These are phyloP conservation scores for Panopea generosa DNA, from an alignment of 2,888 invertebrate genomes.

Conservation along the genomic window DNA sequence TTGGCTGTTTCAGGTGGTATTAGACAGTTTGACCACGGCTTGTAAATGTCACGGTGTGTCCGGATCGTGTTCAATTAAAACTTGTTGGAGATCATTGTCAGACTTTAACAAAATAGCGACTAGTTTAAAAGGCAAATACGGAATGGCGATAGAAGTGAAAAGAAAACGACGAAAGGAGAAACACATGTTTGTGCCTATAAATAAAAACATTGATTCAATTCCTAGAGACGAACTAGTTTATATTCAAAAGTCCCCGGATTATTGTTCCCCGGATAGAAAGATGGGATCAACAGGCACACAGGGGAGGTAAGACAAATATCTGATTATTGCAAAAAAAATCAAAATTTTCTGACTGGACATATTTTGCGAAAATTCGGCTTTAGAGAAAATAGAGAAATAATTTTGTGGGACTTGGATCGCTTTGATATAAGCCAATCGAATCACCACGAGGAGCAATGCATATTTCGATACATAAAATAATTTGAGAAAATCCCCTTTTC, in stretches of 20 bases:
- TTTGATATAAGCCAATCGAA: too few species aligned
- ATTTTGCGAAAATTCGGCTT: too few species aligned
- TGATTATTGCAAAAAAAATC: too few species aligned
- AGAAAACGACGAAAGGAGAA: slow-evolving; percentile 70
- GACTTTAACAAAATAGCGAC: slow-evolving; percentile 86
- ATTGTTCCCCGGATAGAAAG: slow-evolving; percentile 91
- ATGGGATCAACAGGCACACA: slow-evolving; percentile 92
- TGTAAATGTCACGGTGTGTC: slow-evolving; percentile 95
- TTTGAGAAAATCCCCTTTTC: too few species aligned
- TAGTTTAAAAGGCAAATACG: slow-evolving; percentile 88
- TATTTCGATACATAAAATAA: too few species aligned
- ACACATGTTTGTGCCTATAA: slow-evolving; percentile 83
- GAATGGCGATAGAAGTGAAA: slow-evolving; percentile 84
- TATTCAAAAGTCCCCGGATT: slow-evolving; percentile 93
- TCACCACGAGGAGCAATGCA: too few species aligned
- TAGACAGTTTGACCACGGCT: slow-evolving; percentile 88
- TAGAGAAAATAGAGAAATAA: too few species aligned
- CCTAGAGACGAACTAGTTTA: slow-evolving; percentile 89
- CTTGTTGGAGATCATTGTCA: slow-evolving; percentile 92
- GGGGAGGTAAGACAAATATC: slow-evolving; percentile 90
- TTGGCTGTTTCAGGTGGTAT: slow-evolving; percentile 88
- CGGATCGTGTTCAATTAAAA: slow-evolving; percentile 92
- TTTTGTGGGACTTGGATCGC: too few species aligned
- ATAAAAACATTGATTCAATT: slow-evolving; percentile 83
- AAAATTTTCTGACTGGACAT: too few species aligned